phyloP scores from a whole-genome alignment of 2,888 invertebrate genomes.

The Laspeyria flexula region DNA sequence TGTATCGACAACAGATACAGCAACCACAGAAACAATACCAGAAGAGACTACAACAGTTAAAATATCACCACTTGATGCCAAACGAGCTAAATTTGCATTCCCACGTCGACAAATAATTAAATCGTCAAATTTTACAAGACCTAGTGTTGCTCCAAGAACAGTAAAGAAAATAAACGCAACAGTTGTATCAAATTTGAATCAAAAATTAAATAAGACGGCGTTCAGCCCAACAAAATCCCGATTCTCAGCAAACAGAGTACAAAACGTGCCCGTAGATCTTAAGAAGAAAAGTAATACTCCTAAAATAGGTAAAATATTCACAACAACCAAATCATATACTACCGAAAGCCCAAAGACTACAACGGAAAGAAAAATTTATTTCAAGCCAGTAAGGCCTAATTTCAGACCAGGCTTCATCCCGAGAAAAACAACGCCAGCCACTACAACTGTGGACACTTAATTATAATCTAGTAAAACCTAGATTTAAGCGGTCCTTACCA shows the following conservation, averaged over 20 bases:
- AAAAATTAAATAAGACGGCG: slow-evolving; percentile 70
- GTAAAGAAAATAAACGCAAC: slow-evolving; percentile 66
- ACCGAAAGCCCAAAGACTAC: slow-evolving; percentile 73
- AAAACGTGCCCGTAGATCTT: slow-evolving; percentile 77
- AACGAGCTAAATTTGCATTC: slow-evolving; percentile 74
- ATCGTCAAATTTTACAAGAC: slow-evolving; percentile 66
- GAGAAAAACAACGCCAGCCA: slow-evolving; percentile 63
- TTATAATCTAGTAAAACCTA: slow-evolving; percentile 22
- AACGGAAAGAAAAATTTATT: slow-evolving; percentile 71
- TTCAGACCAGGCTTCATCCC: slow-evolving; percentile 75
- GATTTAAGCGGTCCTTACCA: slow-evolving; percentile 42
- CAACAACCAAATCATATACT: slow-evolving; percentile 65
- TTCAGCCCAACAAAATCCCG: slow-evolving; percentile 70
- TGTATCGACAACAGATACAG: slow-evolving; percentile 37
- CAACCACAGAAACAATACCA: slow-evolving; percentile 58
- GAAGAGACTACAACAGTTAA: slow-evolving; percentile 69
- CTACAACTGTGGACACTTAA: slow-evolving; percentile 54
- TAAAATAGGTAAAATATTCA: slow-evolving; percentile 62
- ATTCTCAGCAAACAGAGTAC: slow-evolving; percentile 67
- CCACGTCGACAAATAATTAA: slow-evolving; percentile 72
- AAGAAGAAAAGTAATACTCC: slow-evolving; percentile 62
- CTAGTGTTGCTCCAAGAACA: slow-evolving; percentile 47
- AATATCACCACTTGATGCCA: slow-evolving; percentile 64
- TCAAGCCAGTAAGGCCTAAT: slow-evolving; percentile 72
- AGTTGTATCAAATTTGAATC: slow-evolving; percentile 51